Base-by-base conservation (phyloP, 2,888 invertebrate genomes). In the Drepana falcataria region DNA sequence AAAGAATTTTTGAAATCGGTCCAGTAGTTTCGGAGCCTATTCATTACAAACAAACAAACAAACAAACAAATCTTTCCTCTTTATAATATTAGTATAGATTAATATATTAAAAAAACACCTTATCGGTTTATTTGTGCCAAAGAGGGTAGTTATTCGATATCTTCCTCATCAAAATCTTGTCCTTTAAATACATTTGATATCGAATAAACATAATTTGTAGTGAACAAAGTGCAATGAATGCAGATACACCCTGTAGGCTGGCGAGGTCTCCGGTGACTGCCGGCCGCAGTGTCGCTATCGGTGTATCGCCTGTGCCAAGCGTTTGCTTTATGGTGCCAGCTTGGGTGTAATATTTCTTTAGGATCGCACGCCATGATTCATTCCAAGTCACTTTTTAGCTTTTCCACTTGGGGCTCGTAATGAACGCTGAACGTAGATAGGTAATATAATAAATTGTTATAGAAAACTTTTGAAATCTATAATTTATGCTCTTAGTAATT, bases 261-360 rank as follows among this genome's bases (percentile, higher is more conserved):
- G 77, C 86, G 80, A 84, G 88, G 83, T 85, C 81, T 84, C 80
- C 81, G 81, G 81, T 84, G 88, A 85, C 87, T 84, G 88, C 87
- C 86, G 85, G 81, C 77, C 77, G 84, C 79, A 75, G 85, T 88
- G 90, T 90, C 88, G 87, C 90, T 91, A 91, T 91, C 90, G 87
- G 85, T 88, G 90, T 90, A 91, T 90, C 90, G 88, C 83, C 78
- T 78, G 78, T 87, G 89, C 89, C 87, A 88, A 79, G 83, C 85
- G 85, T 89, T 89, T 90, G 88, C 87, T 91, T 91, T 91, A 91
- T 91, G 89, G 89, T 88, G 86, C 87, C 90, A 89, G 88, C 83
- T 81, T 74, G 74, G 80, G 83, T 86, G 88, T 88, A 90, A 90
- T 91, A 91, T 90, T 85, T 91, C 91, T 90, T 87, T 83, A 79